Evolutionary conservation across 2,113 vertebrate species (phyloP).

Genomic region (Hystrix brachyura): DNA sequence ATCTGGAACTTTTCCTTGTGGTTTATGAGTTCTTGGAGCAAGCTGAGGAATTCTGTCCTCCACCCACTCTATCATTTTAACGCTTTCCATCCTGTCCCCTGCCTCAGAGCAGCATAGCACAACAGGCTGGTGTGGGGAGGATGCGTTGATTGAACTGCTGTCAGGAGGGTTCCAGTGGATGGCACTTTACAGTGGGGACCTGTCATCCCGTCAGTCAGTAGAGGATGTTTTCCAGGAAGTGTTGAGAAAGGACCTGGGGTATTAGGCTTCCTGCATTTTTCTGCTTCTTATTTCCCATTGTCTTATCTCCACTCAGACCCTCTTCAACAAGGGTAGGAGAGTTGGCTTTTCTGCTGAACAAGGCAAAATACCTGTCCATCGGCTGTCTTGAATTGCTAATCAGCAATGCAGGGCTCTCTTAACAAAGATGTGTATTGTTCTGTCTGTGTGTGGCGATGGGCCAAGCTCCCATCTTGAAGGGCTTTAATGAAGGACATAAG

Average conservation of each 20-base stretch:
- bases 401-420: not conserved
- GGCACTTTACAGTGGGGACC: not conserved
- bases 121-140: not conserved
- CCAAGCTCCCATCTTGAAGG: not conserved
- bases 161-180: not conserved
- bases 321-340: not conserved
- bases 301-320: conserved; percentile 10
- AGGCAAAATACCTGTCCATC: not conserved
- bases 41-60: conserved; percentile 27
- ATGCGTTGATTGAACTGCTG: not conserved
- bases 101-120: not conserved
- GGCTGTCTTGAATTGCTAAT: not conserved
- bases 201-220: not conserved
- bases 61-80: conserved; percentile 18
- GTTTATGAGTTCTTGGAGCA: conserved; percentile 46
- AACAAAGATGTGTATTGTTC: not conserved
- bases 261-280: conserved; percentile 17
- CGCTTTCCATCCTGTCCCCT: not conserved
- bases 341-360: not conserved
- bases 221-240: not conserved
- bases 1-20: conserved; percentile 53
- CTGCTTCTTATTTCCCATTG: not conserved
- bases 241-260: not conserved
- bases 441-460: not conserved
- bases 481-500: not conserved